Conservation (phyloP, 1,140 invertebrate genomes). For the Bemisia tabaci region DNA sequence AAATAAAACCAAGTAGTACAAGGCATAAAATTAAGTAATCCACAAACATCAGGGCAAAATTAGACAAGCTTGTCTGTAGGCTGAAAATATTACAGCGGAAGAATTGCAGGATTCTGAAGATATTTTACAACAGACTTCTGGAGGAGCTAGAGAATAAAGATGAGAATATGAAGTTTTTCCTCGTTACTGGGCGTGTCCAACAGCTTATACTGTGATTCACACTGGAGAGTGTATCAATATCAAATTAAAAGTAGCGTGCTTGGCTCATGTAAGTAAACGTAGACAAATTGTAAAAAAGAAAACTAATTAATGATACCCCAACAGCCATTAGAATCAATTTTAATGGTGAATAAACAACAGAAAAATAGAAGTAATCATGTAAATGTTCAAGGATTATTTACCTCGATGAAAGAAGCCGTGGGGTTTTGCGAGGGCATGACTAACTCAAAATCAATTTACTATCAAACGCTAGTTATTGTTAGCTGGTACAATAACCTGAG, state of each 20-base stretch:
- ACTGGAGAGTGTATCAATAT: not conserved
- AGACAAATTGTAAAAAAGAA: constrained; percentile 1
- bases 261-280: not conserved
- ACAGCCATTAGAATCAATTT: not conserved
- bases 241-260: not conserved
- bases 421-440: not conserved
- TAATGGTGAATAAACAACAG: not conserved
- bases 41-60: not conserved
- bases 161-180: not conserved
- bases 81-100: too few relatives aligned
- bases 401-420: not conserved
- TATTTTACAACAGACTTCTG: too few relatives aligned
- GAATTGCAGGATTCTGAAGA: too few relatives aligned
- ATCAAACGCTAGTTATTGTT: not conserved
- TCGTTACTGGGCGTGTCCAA: not conserved
- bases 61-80: too few relatives aligned
- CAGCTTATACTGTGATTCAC: not conserved
- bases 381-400: not conserved
- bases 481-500: not conserved
- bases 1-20: not conserved
- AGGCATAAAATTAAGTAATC: not conserved
- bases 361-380: not conserved
- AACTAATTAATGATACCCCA: not conserved
- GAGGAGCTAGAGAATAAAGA: not conserved
- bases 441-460: not conserved